Evolutionary conservation across 2,113 vertebrate genomes (phyloP).

Genomic region (Bubalus kerabau): DNA sequence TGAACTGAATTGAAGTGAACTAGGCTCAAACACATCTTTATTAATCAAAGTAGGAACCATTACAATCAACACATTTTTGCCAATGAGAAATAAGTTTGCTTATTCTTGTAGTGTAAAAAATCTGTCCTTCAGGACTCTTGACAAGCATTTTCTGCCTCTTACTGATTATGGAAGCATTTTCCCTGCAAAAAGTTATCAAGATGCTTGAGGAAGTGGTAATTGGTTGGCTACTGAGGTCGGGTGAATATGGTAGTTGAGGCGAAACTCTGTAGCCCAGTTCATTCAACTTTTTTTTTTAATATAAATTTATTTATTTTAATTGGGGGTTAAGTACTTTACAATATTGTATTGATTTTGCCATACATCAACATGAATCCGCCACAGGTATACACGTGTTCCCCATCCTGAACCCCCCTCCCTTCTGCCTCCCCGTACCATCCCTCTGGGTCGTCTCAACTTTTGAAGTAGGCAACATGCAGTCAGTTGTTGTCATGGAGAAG

Average conservation of each 20-base stretch:
- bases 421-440: no score
- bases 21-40: neutral
- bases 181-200: neutral
- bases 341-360: no score
- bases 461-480: neutral
- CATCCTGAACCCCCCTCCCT: no score
- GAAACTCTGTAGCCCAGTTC: neutral
- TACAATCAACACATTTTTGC: neutral
- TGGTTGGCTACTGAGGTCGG: neutral
- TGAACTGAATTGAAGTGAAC: neutral
- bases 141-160: neutral
- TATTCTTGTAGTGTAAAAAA: neutral
- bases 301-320: no score
- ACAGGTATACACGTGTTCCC: no score
- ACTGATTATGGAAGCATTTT: neutral
- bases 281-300: neutral
- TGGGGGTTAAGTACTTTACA: no score
- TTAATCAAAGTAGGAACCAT: neutral
- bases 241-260: neutral
- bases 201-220: neutral
- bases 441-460: no score
- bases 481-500: neutral
- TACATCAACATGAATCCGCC: no score
- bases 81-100: neutral
- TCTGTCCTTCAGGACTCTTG: neutral